Conservation (phyloP, 2,888 invertebrate species). For the Trisateles emortualis region DNA sequence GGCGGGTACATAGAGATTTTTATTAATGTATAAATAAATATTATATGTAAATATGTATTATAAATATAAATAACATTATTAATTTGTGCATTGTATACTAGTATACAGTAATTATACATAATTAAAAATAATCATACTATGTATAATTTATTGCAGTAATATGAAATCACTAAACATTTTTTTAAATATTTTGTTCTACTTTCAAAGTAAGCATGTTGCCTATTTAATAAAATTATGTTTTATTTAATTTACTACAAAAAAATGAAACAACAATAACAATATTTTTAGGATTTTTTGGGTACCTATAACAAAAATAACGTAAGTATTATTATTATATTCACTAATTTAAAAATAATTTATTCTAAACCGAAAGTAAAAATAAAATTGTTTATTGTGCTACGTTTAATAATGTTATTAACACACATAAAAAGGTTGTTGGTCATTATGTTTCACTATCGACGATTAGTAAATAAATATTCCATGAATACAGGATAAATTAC, state of each 20-base stretch:
- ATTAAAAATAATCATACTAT: no score
- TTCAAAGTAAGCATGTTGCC: constrained; percentile 4
- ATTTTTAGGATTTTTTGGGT: no score
- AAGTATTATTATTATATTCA: background rate
- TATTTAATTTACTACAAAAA: no score
- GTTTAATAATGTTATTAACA: constrained; percentile 6
- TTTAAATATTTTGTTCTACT: constrained; percentile 8
- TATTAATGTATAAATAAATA: no score
- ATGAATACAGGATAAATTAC: no score
- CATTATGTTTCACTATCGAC: background rate
- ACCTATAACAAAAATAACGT: background rate
- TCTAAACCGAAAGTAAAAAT: background rate
- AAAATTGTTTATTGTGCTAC: background rate
- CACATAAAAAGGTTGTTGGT: constrained; percentile 3
- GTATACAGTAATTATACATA: background rate
- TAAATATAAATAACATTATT: no score
- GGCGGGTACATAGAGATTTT: no score
- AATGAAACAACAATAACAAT: no score
- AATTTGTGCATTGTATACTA: constrained; percentile 1
- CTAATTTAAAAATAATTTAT: background rate
- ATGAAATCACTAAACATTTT: constrained; percentile 4
- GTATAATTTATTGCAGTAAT: constrained; percentile 9
- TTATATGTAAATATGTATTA: no score
- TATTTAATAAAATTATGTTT: background rate
- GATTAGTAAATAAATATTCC: no score